A percentile compares a stretch with the other conserved stretches of the same genome.
Conservation (phyloP, 2,888 invertebrate species). For the Holacanthella duospinosa region DNA sequence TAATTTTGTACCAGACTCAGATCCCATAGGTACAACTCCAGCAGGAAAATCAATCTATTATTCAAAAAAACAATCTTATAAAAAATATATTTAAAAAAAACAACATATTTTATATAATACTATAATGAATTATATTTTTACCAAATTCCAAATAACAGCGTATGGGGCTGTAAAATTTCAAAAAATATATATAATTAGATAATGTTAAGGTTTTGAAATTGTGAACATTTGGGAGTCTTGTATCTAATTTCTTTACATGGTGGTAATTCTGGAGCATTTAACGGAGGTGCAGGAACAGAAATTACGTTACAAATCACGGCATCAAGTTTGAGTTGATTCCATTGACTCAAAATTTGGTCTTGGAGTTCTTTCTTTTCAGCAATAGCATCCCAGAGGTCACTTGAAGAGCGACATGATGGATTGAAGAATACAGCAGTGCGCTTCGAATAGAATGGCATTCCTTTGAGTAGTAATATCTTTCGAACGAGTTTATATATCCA, state of each 20-base stretch:
- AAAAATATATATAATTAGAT: neutral
- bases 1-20: constrained; percentile 27
- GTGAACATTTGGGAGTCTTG: too few relatives aligned
- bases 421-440: constrained; percentile 25
- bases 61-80: neutral
- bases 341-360: constrained; percentile 25
- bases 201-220: neutral
- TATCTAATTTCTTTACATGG: constrained; percentile 24
- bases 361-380: constrained; percentile 22
- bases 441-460: constrained; percentile 27
- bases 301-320: constrained; percentile 28
- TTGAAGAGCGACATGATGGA: constrained; percentile 22
- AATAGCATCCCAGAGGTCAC: constrained; percentile 32
- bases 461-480: constrained; percentile 12
- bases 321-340: constrained; percentile 29
- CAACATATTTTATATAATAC: neutral
- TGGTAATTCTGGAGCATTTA: constrained; percentile 29
- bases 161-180: neutral
- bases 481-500: constrained; percentile 21
- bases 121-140: neutral
- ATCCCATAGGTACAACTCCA: constrained; percentile 21
- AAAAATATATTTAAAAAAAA: neutral
- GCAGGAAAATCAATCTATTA: constrained; percentile 18
- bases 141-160: constrained; percentile 9
- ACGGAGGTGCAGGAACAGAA: constrained; percentile 32